Percentiles rank a stretch among this genome's conserved stretches.
phyloP scores from a whole-genome alignment of 2,888 invertebrate species.

The Marasmarcha lunaedactyla region DNA sequence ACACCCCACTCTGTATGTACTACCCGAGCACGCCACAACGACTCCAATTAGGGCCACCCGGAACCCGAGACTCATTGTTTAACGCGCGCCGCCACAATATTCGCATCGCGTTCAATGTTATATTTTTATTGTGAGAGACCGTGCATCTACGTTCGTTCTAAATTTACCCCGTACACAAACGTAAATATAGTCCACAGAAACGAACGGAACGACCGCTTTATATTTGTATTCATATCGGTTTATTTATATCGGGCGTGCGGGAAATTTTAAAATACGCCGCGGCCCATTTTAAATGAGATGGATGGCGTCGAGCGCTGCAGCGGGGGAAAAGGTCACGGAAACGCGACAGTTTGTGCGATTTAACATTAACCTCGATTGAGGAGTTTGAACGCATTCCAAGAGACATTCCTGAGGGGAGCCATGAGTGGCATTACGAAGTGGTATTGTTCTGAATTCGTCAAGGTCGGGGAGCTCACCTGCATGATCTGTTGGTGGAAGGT shows the following conservation, averaged over 20 bases:
- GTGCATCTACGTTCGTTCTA: constrained; percentile 39
- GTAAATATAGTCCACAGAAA: constrained; percentile 39
- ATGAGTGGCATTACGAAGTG: no score
- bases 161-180: constrained; percentile 32
- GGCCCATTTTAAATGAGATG: constrained; percentile 33
- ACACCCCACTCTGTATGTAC: no score
- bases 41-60: background rate
- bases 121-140: constrained; percentile 23
- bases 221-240: constrained; percentile 20
- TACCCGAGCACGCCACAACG: no score
- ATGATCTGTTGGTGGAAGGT: constrained; percentile 77
- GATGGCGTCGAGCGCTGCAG: constrained; percentile 22
- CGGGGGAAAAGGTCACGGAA: constrained; percentile 54
- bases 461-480: no score
- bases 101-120: background rate
- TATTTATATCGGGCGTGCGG: constrained; percentile 26
- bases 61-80: background rate
- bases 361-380: background rate
- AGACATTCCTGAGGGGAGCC: no score
- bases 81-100: background rate
- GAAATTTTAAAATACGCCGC: constrained; percentile 25
- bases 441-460: no score
- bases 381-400: background rate
- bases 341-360: constrained; percentile 18
- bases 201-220: constrained; percentile 21